Base-by-base conservation (phyloP, 2,113 vertebrate species). In the Anthoscopus minutus region DNA sequence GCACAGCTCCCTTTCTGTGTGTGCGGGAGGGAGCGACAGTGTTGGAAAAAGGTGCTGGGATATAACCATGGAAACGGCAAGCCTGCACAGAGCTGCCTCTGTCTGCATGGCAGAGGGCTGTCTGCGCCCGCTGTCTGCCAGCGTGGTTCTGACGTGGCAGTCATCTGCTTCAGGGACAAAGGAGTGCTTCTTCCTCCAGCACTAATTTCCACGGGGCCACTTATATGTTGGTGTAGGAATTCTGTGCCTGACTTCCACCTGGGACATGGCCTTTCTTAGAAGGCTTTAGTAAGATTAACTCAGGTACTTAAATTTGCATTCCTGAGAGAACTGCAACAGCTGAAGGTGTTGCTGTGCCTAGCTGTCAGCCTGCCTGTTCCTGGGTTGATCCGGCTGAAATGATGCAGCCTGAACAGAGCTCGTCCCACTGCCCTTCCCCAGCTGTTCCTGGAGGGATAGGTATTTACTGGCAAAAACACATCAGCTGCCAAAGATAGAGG, bases 61-160 rank as follows among this genome's bases (percentile, higher is more conserved):
- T 56, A 82, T 79, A 92, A 76, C 95, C 95, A 80, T 94, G 95
- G 96, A 86, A 82, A 94, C 88, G 13, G 47, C 33, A 28, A 50
- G 65, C 15, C 65, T 57, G 38, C 66, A 47, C 76, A 70, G 85
- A 81, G 92, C 84, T 35, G 89, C 40, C 44, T 89, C 57, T 92
- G 93, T 86, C 24, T 79, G 81, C 74, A 8, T 1, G 80, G 90
- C 81, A 31, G 2, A 30, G 72, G 87, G 77, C 87, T 62, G 73
- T 18, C 58, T 60, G 58, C 40, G 1, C 47, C 45, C 67, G 28
- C 54, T 6, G 72, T 2, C 84, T 85, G 93, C 64, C 93, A 57
- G 67, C 7, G 1, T 14, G 2, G 1, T 14, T 58, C 80, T 86
- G 86, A 94, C 56, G 57, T 64, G 80, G 82, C 76, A n/a, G 62